Base-by-base conservation (phyloP, 2,888 invertebrate genomes). In the Leptinotarsa peninsularis region DNA sequence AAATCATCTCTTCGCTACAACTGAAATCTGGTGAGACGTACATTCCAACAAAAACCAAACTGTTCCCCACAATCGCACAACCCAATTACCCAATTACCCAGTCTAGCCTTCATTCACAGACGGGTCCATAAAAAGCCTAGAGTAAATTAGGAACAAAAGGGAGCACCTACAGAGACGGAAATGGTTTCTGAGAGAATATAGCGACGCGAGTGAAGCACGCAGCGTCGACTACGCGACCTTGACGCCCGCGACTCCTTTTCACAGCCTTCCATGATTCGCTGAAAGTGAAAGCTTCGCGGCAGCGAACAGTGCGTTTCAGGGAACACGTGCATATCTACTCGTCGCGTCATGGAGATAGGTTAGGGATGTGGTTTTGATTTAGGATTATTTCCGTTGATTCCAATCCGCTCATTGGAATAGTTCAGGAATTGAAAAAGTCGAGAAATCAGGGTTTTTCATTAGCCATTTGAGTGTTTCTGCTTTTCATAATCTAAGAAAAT, bases 231-330 rank as follows among this genome's bases (percentile, higher is more conserved):
- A 66, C 78, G 79, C 80, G 84, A 83, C 85, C 85, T 84, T 85
- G 83, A 80, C 84, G 85, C 81, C 83, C 85, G 83, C 83, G 83
- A 83, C 84, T 83, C 84, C 84, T 83, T 81, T 81, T 81, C 80
- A 75, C 66, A 80, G 81, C 83, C 80, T 80, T 77, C 84, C 67
- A 74, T 70, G 76, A 75, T 76, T 70, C 76, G 77, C 43, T 81
- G 84, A 85, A 81, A 84, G 83, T 80, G 82, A 84, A 82, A 84
- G 83, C 63, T 72, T 82, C 79, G 78, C 78, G 74, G 75, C 67
- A 52, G 79, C 68, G 73, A 75, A 54, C 68, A 63, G 71, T 76
- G 72, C 70, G 73, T 70, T 67, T 75, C 74, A 27, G 66, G 63
- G 49, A 18, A 68, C 74, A 75, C 76, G 73, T 74, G 80, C 71